Evolutionary conservation across 2,888 invertebrate species (phyloP), one percentile per base, ranked within the genome.

Genomic region (Trissolcus japonicus): DNA sequence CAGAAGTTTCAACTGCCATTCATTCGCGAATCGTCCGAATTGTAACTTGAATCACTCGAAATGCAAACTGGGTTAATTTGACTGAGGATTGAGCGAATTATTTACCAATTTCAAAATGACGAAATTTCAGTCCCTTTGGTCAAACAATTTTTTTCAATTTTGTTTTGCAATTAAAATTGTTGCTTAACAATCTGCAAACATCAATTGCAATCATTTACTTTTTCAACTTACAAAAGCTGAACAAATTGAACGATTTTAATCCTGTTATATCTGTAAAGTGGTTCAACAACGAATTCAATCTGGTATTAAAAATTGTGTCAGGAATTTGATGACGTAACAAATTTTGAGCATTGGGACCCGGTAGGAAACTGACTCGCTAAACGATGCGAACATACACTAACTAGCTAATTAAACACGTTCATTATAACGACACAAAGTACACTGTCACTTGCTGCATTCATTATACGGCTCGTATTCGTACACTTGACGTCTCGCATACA

Each of bases 321-420:
- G 21, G 29, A 29, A 60, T 40, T 9, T 41, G 19, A 40, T 21
- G 13, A 59, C 35, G 35, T 35, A 35, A 35, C 35, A 2, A 35
- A 69, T 48, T 55, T 60, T 21, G 43, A 19, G 35, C 41, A 43
- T 53, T 19, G 51, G 17, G 35, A n/a, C 40, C 41, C 19, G 48
- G 46, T 46, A 19, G 25, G 25, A 56, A 21, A n/a, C 53, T 59
- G 60, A 50, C 65, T 55, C 73, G 55, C 55, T 73, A 66, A 67
- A 73, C 56, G 74, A 59, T 51, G 17, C 54, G 54, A 57, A 63
- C 29, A 57, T 17, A 63, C 19, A 62, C 66, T 40, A 63, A 75
- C 68, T 63, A 57, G 54, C 55, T 68, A 75, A 69, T 75, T 75
- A 75, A 69, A 63, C 75, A 50, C 54, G 68, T 68, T 75, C 68